Base-by-base conservation (phyloP, 1,140 invertebrate species). In the Oryctes rhinoceros region DNA sequence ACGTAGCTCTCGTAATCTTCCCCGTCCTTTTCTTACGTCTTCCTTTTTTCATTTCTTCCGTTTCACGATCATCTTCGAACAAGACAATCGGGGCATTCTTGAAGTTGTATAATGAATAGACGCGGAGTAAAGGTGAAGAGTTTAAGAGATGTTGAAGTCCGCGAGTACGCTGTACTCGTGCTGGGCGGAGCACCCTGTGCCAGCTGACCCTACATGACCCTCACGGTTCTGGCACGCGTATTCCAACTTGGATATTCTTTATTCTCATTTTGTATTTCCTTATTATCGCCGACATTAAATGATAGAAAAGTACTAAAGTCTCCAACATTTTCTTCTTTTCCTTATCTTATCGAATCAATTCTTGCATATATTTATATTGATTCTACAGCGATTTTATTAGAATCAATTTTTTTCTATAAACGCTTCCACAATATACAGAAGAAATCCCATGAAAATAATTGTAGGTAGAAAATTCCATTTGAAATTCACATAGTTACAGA, bases 141-240 rank as follows among this genome's bases (percentile, higher is more conserved):
- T 76, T 76, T 44, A 76, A 49, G 75, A 76, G 75, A 49, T 76
- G 75, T 44, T 49, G 75, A 49, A 44, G 75, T 44, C 47, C 75
- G 67, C 30, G 75, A 47, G 39, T 76, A 20, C 75, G 37, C 75
- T 49, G 75, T 76, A 47, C 75, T 76, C 75, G 75, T 76, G 75
- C 37, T 76, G 75, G 75, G 75, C 75, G 75, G 75, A 76, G 75
- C 75, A 49, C 75, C 47, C 39, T 76, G 75, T 76, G 75, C 75
- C 75, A 20, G 75, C 37, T 76, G 75, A 76, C 75, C 75, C 75
- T 48, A 18, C 75, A 35, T 76, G 75, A 76, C 75, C 75, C 75
- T 76, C 75, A 76, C 75, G 75, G 75, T 47, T 49, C 47, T 49
- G 75, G 75, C 75, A 76, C 75, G 75, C 75, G 75, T 49, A 76